A percentile compares a stretch with the other conserved stretches of the same genome.
phyloP scores from a whole-genome alignment of 2,113 vertebrate species.

The Scomber colias region DNA sequence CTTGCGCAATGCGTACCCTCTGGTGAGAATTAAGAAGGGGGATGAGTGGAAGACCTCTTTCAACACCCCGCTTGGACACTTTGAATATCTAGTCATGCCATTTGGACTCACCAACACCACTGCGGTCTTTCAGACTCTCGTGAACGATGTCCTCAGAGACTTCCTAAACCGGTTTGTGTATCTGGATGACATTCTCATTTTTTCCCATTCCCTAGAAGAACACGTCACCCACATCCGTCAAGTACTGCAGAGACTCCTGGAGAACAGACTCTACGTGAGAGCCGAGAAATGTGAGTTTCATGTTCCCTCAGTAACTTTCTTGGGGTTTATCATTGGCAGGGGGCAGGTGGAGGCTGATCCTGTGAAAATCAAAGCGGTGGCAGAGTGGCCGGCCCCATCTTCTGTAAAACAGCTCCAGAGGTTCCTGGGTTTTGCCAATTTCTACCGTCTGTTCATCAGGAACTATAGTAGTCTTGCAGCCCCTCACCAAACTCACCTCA shows the following conservation, averaged over 20 bases:
- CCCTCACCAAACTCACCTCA: too few relatives aligned
- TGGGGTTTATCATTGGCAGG: not conserved
- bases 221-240: not conserved
- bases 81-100: not conserved
- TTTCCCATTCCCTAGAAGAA: not conserved
- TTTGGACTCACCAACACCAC: constrained; percentile 7
- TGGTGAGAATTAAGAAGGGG: not conserved
- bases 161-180: not conserved
- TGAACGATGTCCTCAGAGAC: constrained; percentile 11
- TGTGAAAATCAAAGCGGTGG: not conserved
- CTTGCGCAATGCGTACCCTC: not conserved
- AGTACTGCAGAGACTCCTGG: not conserved
- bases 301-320: not conserved
- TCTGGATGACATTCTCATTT: not conserved
- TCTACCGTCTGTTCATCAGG: too few relatives aligned
- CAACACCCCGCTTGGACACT: not conserved
- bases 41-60: not conserved
- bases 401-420: too few relatives aligned
- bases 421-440: too few relatives aligned
- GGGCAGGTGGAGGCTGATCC: not conserved
- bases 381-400: too few relatives aligned
- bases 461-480: too few relatives aligned
- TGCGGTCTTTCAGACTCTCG: not conserved
- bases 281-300: not conserved
- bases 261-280: not conserved